Conservation (phyloP, 1,140 invertebrate genomes). For the fruit fly (Drosophila melanogaster) region DNA sequence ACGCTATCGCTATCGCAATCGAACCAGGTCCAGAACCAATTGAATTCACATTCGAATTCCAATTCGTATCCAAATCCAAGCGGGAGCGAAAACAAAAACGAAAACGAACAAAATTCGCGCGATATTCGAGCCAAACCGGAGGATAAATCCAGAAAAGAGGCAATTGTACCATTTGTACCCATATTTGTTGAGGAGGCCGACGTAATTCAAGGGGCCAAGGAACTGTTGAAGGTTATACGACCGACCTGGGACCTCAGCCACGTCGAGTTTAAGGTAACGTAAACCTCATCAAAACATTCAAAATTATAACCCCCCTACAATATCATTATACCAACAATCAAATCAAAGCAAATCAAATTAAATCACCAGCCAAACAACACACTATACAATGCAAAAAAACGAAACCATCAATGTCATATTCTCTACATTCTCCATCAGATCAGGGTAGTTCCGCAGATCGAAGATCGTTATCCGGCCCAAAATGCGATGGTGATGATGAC, state of each 20-base stretch:
- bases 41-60: constrained; percentile 47
- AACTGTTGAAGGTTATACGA: constrained; percentile 86
- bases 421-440: constrained; percentile 53
- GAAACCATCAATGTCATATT: constrained; percentile 42
- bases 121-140: constrained; percentile 49
- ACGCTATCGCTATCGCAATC: constrained; percentile 48
- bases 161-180: constrained; percentile 78
- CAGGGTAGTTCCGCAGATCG: constrained; percentile 33
- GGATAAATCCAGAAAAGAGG: constrained; percentile 47
- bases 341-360: background rate
- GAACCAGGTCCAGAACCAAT: constrained; percentile 62
- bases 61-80: constrained; percentile 35
- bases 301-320: background rate
- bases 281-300: constrained; percentile 13
- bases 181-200: constrained; percentile 86
- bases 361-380: background rate
- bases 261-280: constrained; percentile 86
- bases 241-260: constrained; percentile 85
- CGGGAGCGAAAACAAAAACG: background rate
- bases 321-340: background rate
- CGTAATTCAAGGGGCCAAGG: constrained; percentile 85
- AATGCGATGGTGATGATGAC: constrained; percentile 11
- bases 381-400: constrained; percentile 2
- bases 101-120: constrained; percentile 39
- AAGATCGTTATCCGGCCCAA: constrained; percentile 39